These are phyloP conservation scores for Solenopsis invicta DNA, from an alignment of 1,140 invertebrate species.

Conservation along the genomic window DNA sequence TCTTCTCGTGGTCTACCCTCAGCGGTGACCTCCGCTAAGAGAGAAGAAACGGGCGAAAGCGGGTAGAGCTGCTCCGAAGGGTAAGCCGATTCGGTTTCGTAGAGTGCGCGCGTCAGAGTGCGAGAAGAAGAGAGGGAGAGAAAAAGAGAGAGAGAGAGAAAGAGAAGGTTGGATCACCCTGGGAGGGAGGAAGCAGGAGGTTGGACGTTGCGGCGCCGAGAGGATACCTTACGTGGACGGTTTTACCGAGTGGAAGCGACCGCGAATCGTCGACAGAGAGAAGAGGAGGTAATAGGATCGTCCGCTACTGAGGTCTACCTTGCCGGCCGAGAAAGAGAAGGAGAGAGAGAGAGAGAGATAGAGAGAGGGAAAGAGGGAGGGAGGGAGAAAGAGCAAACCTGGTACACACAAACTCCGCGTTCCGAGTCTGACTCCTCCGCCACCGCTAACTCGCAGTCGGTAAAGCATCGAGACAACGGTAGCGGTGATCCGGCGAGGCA, in stretches of 20 bases:
- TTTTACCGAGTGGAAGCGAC: constrained; percentile 32
- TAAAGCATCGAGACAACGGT: constrained; percentile 47
- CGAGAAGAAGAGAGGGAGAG: background rate
- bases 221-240: constrained; percentile 24
- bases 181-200: background rate
- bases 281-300: constrained; percentile 61
- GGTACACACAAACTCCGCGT: constrained; percentile 19
- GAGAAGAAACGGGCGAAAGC: background rate
- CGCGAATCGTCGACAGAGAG: constrained; percentile 18
- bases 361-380: background rate
- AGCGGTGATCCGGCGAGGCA: constrained; percentile 64
- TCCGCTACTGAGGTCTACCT: constrained; percentile 53
- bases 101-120: background rate
- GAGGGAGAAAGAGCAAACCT: constrained; percentile 19
- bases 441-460: constrained; percentile 56
- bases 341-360: background rate
- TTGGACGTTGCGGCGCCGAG: constrained; percentile 19
- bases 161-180: background rate
- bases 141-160: background rate
- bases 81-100: background rate
- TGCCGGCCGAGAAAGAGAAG: constrained; percentile 63
- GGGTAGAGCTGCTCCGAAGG: background rate
- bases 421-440: constrained; percentile 1
- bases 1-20: background rate
- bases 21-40: background rate